Percentiles rank a stretch among this genome's conserved stretches.
Conservation (phyloP, 2,888 invertebrate species). For the Panzeria rudis region DNA sequence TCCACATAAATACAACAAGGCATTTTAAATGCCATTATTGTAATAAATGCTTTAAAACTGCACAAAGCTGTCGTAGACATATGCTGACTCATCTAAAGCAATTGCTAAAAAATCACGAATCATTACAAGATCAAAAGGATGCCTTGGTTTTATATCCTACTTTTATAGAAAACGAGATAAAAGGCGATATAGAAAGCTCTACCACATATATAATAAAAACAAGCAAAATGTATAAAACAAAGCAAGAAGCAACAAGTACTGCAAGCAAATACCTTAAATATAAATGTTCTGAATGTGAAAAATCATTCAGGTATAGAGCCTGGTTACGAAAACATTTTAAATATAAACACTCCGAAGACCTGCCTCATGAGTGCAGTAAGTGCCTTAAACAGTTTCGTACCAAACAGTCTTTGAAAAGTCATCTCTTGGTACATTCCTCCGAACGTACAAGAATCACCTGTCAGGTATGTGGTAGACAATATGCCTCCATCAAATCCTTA, state of each 20-base stretch:
- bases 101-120: conserved; percentile 45
- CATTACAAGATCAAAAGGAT: background rate
- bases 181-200: background rate
- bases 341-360: conserved; percentile 74
- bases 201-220: conserved; percentile 24
- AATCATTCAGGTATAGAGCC: conserved; percentile 46
- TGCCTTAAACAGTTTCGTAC: conserved; percentile 76
- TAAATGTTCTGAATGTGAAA: conserved; percentile 54
- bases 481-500: conserved; percentile 76
- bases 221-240: background rate
- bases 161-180: conserved; percentile 10
- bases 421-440: conserved; percentile 73
- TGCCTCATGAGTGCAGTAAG: conserved; percentile 73
- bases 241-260: background rate
- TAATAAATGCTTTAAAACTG: conserved; percentile 68
- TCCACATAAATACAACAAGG: conserved; percentile 3
- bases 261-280: background rate
- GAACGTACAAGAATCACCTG: conserved; percentile 71
- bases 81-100: conserved; percentile 74
- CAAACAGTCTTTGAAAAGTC: conserved; percentile 74
- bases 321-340: conserved; percentile 64
- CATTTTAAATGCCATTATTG: conserved; percentile 76
- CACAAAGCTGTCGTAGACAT: conserved; percentile 75
- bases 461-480: conserved; percentile 77
- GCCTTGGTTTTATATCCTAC: background rate